Evolutionary conservation across 1,140 invertebrate species (phyloP).

Genomic region (Metopolophium dirhodum): DNA sequence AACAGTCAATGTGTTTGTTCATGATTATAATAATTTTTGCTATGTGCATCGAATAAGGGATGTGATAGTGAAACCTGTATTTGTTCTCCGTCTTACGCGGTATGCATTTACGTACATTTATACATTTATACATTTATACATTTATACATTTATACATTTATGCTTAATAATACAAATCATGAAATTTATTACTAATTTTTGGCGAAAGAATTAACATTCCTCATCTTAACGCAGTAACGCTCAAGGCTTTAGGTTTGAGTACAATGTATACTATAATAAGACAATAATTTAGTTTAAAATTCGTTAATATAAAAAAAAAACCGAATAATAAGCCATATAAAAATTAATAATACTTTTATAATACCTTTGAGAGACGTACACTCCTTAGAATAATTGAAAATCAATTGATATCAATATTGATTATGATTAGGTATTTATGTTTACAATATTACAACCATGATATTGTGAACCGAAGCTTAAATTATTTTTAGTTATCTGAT

Average conservation of each 20-base stretch:
- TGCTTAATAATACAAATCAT: no score
- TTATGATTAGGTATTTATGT: neutral
- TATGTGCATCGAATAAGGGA: no score
- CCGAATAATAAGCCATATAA: no score
- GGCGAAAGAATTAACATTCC: neutral
- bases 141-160: no score
- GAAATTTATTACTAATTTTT: neutral
- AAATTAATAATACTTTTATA: neutral
- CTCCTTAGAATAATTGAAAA: neutral
- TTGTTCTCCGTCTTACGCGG: no score
- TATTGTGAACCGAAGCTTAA: neutral
- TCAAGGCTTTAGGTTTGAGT: neutral
- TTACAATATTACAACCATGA: neutral
- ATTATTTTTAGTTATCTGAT: neutral
- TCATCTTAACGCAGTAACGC: neutral
- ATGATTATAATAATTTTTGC: no score
- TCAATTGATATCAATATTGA: neutral
- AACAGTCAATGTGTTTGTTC: no score
- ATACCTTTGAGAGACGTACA: neutral
- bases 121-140: no score
- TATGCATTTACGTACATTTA: no score
- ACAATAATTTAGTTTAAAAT: neutral
- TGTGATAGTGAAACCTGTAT: no score
- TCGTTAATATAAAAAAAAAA: neutral
- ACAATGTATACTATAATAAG: no score